phyloP scores from a whole-genome alignment of 2,888 invertebrate species.

The Erannis defoliaria region DNA sequence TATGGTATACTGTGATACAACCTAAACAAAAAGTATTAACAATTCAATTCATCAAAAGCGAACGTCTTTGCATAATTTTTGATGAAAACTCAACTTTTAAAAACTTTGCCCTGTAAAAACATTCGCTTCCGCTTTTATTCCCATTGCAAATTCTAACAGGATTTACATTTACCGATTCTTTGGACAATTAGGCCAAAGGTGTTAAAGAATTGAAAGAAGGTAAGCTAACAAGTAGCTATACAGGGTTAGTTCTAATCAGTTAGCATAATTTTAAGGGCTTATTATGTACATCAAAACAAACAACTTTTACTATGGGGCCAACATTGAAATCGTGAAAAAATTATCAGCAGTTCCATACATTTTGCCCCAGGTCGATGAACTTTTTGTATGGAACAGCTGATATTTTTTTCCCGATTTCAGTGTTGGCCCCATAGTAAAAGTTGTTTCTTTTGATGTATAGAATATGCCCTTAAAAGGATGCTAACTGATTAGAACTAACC shows the following conservation, averaged over 20 bases:
- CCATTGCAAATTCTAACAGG: constrained; percentile 37
- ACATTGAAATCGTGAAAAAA: background rate
- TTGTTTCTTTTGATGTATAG: too few relatives aligned
- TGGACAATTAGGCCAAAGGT: constrained; percentile 25
- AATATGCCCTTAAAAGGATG: too few relatives aligned
- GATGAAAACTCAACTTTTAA: constrained; percentile 38
- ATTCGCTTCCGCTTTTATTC: constrained; percentile 36
- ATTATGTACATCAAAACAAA: background rate
- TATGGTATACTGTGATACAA: constrained; percentile 32
- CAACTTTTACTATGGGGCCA: background rate
- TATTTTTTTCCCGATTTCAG: too few relatives aligned
- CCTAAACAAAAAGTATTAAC: constrained; percentile 20
- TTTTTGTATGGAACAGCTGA: too few relatives aligned
- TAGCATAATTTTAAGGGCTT: too few relatives aligned
- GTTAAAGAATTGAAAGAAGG: constrained; percentile 6
- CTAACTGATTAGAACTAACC: too few relatives aligned
- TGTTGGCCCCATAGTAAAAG: too few relatives aligned
- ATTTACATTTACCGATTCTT: constrained; percentile 32
- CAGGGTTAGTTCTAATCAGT: too few relatives aligned
- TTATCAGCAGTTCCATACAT: too few relatives aligned
- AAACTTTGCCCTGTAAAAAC: constrained; percentile 44
- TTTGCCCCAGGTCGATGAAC: too few relatives aligned
- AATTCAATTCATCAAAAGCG: constrained; percentile 50
- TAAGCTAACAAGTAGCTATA: background rate
- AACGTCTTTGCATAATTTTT: constrained; percentile 53